phyloP scores from a whole-genome alignment of 2,888 invertebrate species.

The Prenolepis imparis region DNA sequence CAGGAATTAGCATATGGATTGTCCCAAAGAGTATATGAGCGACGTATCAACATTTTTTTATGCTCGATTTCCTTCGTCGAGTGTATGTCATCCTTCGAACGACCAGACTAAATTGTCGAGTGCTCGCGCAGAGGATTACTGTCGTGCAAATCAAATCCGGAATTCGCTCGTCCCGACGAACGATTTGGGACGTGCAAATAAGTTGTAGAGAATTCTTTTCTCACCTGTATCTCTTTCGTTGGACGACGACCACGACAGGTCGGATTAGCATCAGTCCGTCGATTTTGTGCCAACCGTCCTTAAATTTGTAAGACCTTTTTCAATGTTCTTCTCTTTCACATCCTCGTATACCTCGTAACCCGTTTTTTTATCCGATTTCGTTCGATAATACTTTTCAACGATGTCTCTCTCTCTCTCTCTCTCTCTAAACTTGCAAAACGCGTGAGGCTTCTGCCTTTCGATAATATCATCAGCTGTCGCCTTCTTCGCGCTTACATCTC shows the following conservation, averaged over 20 bases:
- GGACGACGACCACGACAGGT: conserved; percentile 62
- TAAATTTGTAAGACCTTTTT: conserved; percentile 65
- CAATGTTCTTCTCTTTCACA: conserved; percentile 21
- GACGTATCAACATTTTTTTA: conserved; percentile 61
- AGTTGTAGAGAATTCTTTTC: conserved; percentile 68
- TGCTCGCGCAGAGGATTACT: conserved; percentile 74
- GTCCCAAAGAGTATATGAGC: conserved; percentile 50
- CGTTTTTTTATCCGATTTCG: conserved; percentile 24
- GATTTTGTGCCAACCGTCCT: conserved; percentile 70
- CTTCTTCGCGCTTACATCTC: conserved; percentile 17
- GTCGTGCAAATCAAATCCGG: conserved; percentile 71
- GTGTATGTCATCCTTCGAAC: conserved; percentile 55
- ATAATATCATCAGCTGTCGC: conserved; percentile 42
- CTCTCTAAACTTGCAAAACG: conserved; percentile 29
- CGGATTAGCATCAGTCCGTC: conserved; percentile 79
- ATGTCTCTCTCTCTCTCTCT: conserved; percentile 30
- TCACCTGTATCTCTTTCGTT: conserved; percentile 67
- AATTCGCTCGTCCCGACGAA: conserved; percentile 54
- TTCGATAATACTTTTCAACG: conserved; percentile 45
- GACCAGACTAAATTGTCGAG: conserved; percentile 58
- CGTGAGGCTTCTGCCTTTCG: conserved; percentile 28
- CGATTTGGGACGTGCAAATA: conserved; percentile 72
- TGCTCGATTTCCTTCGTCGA: conserved; percentile 40
- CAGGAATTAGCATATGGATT: conserved; percentile 30
- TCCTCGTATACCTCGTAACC: conserved; percentile 10